A percentile compares a stretch with the other conserved stretches of the same genome.
phyloP scores from a whole-genome alignment of 2,113 vertebrate species.

The Pungitius pungitius region DNA sequence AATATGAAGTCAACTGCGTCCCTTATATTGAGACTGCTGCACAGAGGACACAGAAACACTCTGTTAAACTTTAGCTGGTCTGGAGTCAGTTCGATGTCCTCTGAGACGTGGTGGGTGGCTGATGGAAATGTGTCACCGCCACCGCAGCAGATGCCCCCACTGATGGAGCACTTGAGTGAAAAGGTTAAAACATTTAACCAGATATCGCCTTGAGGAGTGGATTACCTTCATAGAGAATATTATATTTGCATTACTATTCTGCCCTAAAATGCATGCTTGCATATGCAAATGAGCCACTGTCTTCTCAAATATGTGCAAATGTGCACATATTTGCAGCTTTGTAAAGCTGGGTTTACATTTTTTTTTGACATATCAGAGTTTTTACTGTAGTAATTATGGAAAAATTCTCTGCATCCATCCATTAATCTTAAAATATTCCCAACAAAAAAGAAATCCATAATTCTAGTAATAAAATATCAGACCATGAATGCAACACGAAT shows the following conservation, averaged over 20 bases:
- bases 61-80: conserved; percentile 12
- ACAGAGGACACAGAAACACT: not conserved
- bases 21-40: not conserved
- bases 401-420: too few relatives aligned
- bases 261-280: not conserved
- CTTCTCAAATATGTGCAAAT: not conserved
- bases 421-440: too few relatives aligned
- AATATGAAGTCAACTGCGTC: not conserved
- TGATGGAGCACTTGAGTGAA: conserved; percentile 16
- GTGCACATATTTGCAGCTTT: not conserved
- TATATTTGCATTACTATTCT: not conserved
- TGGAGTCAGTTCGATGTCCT: conserved; percentile 24
- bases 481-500: not conserved
- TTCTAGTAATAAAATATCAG: not conserved
- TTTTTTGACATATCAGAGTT: not conserved
- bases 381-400: too few relatives aligned
- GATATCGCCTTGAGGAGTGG: not conserved
- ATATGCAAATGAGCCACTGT: not conserved
- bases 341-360: not conserved
- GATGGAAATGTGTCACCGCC: conserved; percentile 43
- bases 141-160: conserved; percentile 41
- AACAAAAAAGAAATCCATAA: not conserved
- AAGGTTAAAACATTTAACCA: not conserved
- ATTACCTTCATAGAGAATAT: not conserved
- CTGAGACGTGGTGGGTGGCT: conserved; percentile 29